phyloP scores from a whole-genome alignment of 2,888 invertebrate species.

The Parascotia fuliginaria region DNA sequence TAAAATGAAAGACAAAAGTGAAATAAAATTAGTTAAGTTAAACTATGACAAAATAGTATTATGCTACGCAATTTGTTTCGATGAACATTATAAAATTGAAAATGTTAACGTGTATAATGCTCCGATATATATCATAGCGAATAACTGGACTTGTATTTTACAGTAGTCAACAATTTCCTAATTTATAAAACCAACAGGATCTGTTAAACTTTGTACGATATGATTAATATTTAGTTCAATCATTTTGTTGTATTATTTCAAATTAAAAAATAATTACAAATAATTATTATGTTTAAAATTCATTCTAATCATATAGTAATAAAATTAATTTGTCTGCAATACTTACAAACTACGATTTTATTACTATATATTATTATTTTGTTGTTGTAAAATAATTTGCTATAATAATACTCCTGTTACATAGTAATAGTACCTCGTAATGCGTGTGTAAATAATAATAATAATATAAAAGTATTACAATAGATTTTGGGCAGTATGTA shows the following conservation, averaged over 20 bases:
- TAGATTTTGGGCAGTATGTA: conserved; percentile 23
- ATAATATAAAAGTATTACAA: conserved; percentile 7
- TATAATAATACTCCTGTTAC: not conserved
- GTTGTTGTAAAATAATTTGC: not conserved
- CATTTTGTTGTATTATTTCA: not conserved
- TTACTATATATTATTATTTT: not conserved
- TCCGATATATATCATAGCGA: conserved; percentile 20
- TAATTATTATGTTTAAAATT: not conserved
- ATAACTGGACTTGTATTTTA: conserved; percentile 13
- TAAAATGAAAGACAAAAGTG: conserved; percentile 83
- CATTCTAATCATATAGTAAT: not conserved
- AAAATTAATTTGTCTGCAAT: not conserved
- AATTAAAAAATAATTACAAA: not conserved
- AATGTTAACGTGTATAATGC: conserved; percentile 14
- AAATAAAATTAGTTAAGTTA: conserved; percentile 73
- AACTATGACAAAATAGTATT: conserved; percentile 45
- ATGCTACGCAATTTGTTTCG: conserved; percentile 37
- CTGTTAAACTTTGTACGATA: no score
- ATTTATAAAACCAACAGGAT: no score
- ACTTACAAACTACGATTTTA: not conserved
- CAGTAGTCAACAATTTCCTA: no score
- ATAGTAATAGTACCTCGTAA: not conserved
- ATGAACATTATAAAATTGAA: conserved; percentile 25
- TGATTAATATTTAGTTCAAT: not conserved
- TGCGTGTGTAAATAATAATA: conserved; percentile 26